A percentile compares a stretch with the other conserved stretches of the same genome.
Conservation (phyloP, 1,140 invertebrate genomes). For the Drosophila virilis region DNA sequence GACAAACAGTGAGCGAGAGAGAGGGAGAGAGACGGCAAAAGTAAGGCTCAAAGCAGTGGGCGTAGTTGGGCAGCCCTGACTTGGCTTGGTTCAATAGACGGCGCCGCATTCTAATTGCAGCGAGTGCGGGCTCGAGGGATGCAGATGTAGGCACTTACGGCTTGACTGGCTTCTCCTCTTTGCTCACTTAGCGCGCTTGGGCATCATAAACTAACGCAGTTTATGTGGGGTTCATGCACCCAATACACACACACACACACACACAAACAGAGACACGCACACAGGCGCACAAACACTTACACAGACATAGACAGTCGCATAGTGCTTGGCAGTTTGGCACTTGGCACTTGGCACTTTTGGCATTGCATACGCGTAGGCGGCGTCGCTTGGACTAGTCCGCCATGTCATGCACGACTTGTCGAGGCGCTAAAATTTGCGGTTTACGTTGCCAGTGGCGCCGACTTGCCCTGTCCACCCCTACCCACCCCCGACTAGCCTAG, state of each 20-base stretch:
- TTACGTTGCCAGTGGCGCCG: conserved; percentile 72
- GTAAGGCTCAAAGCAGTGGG: background rate
- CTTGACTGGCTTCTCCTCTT: conserved; percentile 64
- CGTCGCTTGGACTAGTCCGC: conserved; percentile 61
- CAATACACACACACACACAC: conserved; percentile 31
- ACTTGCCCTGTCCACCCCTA: background rate
- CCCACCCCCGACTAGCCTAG: conserved; percentile 17
- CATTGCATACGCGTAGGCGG: conserved; percentile 79
- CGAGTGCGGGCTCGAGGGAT: conserved; percentile 23
- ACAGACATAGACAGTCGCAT: conserved; percentile 8
- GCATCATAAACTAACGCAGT: conserved; percentile 79
- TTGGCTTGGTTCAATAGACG: conserved; percentile 61
- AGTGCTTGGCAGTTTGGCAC: conserved; percentile 63
- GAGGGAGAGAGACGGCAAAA: background rate
- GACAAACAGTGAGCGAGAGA: conserved; percentile 8
- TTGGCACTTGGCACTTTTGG: conserved; percentile 65
- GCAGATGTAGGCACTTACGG: conserved; percentile 66
- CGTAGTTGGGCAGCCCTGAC: background rate
- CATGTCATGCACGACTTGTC: conserved; percentile 67
- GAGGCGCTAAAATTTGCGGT: conserved; percentile 81
- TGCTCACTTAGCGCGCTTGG: conserved; percentile 65
- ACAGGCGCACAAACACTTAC: conserved; percentile 17
- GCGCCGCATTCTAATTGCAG: conserved; percentile 79
- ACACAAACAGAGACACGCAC: conserved; percentile 7
- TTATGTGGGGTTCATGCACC: conserved; percentile 75